These are phyloP conservation scores for Parnassius glacialis DNA, from an alignment of 2,888 invertebrate genomes.

Conservation along the genomic window DNA sequence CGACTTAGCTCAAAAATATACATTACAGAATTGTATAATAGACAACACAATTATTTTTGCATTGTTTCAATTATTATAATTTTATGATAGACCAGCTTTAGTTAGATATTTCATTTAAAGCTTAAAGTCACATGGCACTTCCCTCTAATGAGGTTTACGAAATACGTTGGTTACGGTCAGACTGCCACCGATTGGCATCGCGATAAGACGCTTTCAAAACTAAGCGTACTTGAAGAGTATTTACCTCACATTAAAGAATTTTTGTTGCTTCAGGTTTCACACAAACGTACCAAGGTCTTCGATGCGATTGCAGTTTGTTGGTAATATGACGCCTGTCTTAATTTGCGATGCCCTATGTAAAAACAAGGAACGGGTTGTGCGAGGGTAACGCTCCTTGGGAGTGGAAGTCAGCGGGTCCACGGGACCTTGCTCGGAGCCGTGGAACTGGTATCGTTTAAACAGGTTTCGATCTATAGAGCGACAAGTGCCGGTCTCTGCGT, in stretches of 20 bases:
- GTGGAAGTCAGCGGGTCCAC: constrained; percentile 40
- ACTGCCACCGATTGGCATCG: constrained; percentile 16
- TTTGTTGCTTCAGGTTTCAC: not conserved
- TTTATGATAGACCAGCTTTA: constrained; percentile 13
- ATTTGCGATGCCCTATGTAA: constrained; percentile 33
- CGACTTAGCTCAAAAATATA: not conserved
- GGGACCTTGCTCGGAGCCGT: constrained; percentile 62
- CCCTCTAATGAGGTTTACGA: constrained; percentile 22
- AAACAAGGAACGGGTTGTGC: constrained; percentile 30
- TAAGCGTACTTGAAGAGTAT: not conserved
- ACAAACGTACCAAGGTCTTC: not conserved
- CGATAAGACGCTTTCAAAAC: constrained; percentile 17
- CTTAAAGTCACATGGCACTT: constrained; percentile 20
- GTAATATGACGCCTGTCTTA: constrained; percentile 4
- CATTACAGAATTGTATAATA: constrained; percentile 9
- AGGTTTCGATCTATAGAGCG: constrained; percentile 48
- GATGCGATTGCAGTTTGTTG: constrained; percentile 6
- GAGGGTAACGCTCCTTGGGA: constrained; percentile 40
- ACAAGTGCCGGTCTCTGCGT: constrained; percentile 40
- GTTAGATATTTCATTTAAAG: constrained; percentile 12
- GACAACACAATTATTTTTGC: constrained; percentile 12
- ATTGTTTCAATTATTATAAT: constrained; percentile 13
- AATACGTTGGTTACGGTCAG: constrained; percentile 23
- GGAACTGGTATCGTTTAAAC: constrained; percentile 60
- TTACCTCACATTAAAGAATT: not conserved